Conservation (phyloP, 2,888 invertebrate genomes). For the Dolomedes plantarius region DNA sequence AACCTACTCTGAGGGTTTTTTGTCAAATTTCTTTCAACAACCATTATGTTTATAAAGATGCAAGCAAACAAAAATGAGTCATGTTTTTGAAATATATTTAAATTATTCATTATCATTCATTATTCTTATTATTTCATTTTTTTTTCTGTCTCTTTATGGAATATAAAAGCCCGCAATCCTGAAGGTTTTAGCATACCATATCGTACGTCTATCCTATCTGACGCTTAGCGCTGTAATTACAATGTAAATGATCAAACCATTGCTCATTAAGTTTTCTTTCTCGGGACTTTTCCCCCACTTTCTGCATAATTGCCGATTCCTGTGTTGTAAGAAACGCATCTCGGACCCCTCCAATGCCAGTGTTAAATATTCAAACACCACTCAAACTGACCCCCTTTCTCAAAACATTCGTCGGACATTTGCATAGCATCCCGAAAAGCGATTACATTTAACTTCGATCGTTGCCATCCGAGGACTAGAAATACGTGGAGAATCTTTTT, state of each 20-base stretch:
- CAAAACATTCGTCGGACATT: slow-evolving; percentile 51
- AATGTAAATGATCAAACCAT: neutral
- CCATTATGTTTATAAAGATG: no score
- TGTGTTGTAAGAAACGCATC: neutral
- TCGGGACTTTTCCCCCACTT: neutral
- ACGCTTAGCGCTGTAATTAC: neutral
- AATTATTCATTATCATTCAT: no score
- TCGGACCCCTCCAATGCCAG: neutral
- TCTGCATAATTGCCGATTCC: neutral
- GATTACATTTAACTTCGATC: slow-evolving; percentile 31
- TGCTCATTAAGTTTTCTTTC: neutral
- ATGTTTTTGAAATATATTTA: no score
- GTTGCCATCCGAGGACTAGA: slow-evolving; percentile 21
- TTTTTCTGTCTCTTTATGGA: no score
- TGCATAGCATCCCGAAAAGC: slow-evolving; percentile 41
- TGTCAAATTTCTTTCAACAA: no score
- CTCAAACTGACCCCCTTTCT: slow-evolving; percentile 26
- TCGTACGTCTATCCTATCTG: no score
- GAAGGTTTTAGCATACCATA: no score
- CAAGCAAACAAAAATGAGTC: no score
- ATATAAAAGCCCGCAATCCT: no score
- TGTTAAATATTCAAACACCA: slow-evolving; percentile 31
- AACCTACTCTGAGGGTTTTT: no score
- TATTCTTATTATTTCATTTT: no score
- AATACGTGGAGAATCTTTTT: slow-evolving; percentile 27